phyloP scores from a whole-genome alignment of 2,113 vertebrate genomes.

The Columbina picui region DNA sequence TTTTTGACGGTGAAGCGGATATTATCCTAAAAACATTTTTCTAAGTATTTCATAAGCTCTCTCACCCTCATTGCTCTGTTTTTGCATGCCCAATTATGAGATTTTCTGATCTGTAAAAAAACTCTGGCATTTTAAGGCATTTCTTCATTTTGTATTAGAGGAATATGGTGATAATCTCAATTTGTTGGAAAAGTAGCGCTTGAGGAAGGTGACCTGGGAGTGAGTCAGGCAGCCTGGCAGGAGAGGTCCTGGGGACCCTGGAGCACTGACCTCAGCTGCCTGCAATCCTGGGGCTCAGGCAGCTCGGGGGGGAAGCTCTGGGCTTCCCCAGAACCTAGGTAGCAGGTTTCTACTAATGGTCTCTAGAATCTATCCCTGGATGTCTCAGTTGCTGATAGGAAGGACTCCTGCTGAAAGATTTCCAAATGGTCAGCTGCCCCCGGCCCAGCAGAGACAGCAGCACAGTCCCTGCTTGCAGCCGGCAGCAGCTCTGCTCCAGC shows the following conservation, averaged over 20 bases:
- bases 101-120: background rate
- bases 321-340: background rate
- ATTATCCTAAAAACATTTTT: background rate
- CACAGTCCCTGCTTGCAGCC: fast-evolving
- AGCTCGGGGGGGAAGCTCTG: background rate
- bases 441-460: background rate
- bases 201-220: background rate
- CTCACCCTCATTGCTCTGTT: background rate
- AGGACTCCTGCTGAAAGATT: background rate
- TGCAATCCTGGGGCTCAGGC: fast-evolving
- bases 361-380: background rate
- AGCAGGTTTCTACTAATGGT: background rate
- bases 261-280: background rate
- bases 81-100: background rate
- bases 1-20: background rate
- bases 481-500: background rate
- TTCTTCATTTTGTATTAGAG: background rate
- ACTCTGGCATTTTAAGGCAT: background rate
- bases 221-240: background rate
- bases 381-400: background rate
- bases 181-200: background rate
- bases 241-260: background rate
- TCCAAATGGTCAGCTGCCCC: background rate
- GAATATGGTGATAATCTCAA: background rate
- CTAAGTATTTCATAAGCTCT: background rate